phyloP scores from a whole-genome alignment of 2,797 vertebrate genomes.

The Sebastes nivosus region DNA sequence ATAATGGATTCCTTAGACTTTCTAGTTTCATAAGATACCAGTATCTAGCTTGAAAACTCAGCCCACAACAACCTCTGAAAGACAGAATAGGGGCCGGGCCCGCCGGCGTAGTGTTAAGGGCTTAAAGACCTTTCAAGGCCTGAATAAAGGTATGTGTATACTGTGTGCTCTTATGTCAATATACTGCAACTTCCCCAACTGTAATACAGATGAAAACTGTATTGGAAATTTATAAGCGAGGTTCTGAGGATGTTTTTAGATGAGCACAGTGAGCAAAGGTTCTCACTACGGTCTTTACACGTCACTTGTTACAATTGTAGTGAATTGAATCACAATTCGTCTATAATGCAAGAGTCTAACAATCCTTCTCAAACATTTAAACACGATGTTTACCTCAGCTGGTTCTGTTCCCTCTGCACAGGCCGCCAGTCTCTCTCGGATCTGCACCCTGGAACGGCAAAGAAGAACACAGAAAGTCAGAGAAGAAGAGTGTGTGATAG shows the following conservation, averaged over 20 bases:
- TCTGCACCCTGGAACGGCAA: slow-evolving; percentile 60
- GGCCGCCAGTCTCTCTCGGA: slow-evolving; percentile 68
- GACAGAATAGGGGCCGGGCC: too few relatives aligned
- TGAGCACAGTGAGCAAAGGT: neutral
- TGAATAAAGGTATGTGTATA: neutral
- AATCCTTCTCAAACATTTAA: slow-evolving; percentile 55
- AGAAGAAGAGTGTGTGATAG: slow-evolving; percentile 8
- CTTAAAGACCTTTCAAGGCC: neutral
- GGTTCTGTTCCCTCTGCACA: slow-evolving; percentile 77
- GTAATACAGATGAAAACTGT: neutral
- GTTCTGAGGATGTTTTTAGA: neutral
- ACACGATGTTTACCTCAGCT: slow-evolving; percentile 82
- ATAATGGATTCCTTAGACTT: too few relatives aligned
- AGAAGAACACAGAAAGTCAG: slow-evolving; percentile 34
- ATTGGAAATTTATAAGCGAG: neutral
- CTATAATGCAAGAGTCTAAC: slow-evolving; percentile 2
- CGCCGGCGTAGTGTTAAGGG: too few relatives aligned
- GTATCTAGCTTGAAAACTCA: too few relatives aligned
- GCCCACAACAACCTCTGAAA: too few relatives aligned
- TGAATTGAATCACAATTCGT: slow-evolving; percentile 6
- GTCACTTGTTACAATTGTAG: neutral
- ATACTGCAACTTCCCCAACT: neutral
- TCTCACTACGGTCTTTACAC: neutral
- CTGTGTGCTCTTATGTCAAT: neutral
- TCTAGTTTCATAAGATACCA: too few relatives aligned